Evolutionary conservation across 2,113 vertebrate genomes (phyloP).

Genomic region (Patagioenas fasciata): DNA sequence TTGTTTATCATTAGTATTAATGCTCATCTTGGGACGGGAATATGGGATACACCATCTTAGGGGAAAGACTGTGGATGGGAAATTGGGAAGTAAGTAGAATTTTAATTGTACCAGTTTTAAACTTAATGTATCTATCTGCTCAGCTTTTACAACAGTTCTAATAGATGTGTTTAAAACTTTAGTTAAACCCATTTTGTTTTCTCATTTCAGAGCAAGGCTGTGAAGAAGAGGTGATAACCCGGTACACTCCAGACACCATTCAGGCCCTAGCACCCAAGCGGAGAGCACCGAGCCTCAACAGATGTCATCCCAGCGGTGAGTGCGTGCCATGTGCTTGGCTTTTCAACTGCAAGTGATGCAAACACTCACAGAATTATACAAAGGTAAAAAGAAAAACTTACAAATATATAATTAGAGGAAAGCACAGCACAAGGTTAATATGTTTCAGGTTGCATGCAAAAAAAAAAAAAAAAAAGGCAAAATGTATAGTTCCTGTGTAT

Average conservation of each 20-base stretch:
- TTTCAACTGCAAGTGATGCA: background rate
- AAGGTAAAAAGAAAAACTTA: background rate
- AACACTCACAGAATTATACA: background rate
- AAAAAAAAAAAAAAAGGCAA: background rate
- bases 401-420: background rate
- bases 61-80: background rate
- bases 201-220: background rate
- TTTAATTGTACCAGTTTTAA: background rate
- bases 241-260: rapidly evolving
- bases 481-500: background rate
- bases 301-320: background rate
- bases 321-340: background rate
- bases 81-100: background rate
- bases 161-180: background rate
- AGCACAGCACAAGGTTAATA: background rate
- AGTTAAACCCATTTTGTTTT: background rate
- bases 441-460: slow-evolving; percentile 3
- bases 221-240: background rate
- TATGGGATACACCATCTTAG: background rate
- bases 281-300: background rate
- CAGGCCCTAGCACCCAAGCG: background rate
- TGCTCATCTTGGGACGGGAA: background rate
- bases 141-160: background rate
- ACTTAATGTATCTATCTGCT: background rate
- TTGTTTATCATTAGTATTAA: background rate